Conservation (phyloP, 2,797 vertebrate species). For the Smutsia gigantea region DNA sequence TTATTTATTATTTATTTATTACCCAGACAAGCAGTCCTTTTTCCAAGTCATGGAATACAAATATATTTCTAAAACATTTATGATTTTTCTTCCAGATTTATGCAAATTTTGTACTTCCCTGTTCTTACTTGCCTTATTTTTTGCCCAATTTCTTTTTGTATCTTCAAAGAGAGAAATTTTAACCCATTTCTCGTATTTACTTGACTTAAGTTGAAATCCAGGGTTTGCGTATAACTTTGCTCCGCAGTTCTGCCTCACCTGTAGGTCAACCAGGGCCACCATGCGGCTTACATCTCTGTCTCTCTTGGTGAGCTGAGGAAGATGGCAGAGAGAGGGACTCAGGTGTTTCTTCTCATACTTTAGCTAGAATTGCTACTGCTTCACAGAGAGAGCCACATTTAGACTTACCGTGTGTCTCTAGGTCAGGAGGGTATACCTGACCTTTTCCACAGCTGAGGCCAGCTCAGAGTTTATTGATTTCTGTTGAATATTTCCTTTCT, state of each 20-base stretch:
- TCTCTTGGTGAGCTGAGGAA: neutral
- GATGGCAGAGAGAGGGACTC: neutral
- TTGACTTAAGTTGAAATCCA: neutral
- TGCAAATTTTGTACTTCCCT: conserved; percentile 16
- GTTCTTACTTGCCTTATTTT: neutral
- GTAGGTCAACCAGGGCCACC: neutral
- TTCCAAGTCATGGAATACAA: conserved; percentile 17
- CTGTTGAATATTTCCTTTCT: neutral
- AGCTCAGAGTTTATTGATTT: neutral
- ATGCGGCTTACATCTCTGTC: neutral
- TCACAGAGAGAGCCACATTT: neutral
- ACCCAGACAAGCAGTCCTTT: conserved; percentile 19
- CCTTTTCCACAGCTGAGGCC: neutral
- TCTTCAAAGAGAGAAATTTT: neutral
- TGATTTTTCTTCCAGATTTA: neutral
- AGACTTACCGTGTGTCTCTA: neutral
- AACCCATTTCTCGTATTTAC: neutral
- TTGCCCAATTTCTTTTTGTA: neutral
- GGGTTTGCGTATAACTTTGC: neutral
- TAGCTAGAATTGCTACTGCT: neutral
- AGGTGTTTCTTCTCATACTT: neutral
- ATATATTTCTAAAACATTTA: conserved; percentile 9
- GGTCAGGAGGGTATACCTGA: neutral
- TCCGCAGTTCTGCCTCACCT: neutral
- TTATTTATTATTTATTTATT: conserved; percentile 19